These are phyloP conservation scores for Spondyliosoma cantharus DNA, from an alignment of 2,797 vertebrate genomes.

Conservation along the genomic window DNA sequence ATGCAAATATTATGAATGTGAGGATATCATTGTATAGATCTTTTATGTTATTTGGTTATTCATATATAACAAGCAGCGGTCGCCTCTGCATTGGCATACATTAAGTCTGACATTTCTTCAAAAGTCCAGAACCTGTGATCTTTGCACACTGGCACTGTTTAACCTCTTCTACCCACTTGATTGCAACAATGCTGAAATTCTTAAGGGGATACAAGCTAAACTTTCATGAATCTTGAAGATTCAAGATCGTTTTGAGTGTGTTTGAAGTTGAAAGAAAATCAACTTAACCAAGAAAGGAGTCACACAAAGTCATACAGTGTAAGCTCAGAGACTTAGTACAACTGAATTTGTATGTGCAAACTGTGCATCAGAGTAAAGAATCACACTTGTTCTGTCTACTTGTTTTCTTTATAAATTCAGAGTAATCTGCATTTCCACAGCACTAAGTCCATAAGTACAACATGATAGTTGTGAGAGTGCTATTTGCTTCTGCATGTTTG, in stretches of 20 bases:
- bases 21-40: constrained; percentile 49
- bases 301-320: neutral
- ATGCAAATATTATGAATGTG: constrained; percentile 60
- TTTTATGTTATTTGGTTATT: constrained; percentile 51
- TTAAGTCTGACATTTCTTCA: constrained; percentile 65
- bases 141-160: constrained; percentile 48
- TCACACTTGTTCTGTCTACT: neutral
- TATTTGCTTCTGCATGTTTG: no score
- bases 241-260: constrained; percentile 21
- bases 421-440: constrained; percentile 13
- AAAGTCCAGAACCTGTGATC: constrained; percentile 39
- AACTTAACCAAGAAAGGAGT: constrained; percentile 3
- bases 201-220: constrained; percentile 30
- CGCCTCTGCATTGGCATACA: constrained; percentile 51
- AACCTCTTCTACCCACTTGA: constrained; percentile 30
- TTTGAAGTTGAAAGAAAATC: constrained; percentile 25
- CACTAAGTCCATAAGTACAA: constrained; percentile 8
- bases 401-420: neutral
- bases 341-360: neutral
- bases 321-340: neutral
- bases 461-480: neutral
- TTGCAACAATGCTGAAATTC: constrained; percentile 17
- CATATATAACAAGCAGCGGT: constrained; percentile 33
- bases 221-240: constrained; percentile 26
- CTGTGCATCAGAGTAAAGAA: neutral